Percentiles rank a stretch among this genome's conserved stretches.
phyloP scores from a whole-genome alignment of 92 coral and sea anemone genomes.

The Zoanthus solanderi region DNA sequence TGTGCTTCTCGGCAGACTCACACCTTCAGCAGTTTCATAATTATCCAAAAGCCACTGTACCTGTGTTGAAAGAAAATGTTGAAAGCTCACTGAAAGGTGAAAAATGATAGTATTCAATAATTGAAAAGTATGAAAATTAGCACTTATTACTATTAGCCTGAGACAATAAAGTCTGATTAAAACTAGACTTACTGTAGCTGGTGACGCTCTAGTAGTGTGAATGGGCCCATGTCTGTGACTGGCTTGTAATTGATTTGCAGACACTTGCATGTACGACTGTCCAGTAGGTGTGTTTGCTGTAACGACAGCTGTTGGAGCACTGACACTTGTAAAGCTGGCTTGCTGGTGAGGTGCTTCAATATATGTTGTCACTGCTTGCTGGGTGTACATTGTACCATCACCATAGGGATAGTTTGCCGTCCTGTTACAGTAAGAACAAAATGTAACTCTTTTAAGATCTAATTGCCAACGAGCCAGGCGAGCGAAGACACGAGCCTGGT shows the following conservation, averaged over 20 bases:
- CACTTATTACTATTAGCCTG: no score
- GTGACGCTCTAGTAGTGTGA: conserved; percentile 99
- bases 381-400: conserved; percentile 90
- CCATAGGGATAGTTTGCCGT: conserved; percentile 78
- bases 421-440: conserved; percentile 1
- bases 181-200: conserved; percentile 89
- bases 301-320: conserved; percentile 81
- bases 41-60: conserved; percentile 98
- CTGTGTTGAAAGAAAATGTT: conserved; percentile 37
- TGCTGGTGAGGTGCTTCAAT: conserved; percentile 91
- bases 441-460: background rate
- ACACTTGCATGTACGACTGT: conserved; percentile 76
- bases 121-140: no score
- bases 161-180: no score
- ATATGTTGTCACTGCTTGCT: conserved; percentile 87
- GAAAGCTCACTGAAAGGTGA: background rate
- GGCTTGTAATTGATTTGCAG: conserved; percentile 71
- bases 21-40: conserved; percentile 98
- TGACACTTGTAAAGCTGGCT: conserved; percentile 76
- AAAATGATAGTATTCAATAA: background rate
- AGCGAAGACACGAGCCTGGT: no score
- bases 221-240: conserved; percentile 89
- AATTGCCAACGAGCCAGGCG: no score
- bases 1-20: conserved; percentile 97
- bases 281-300: conserved; percentile 81